A percentile compares a stretch with the other conserved stretches of the same genome.
Conservation (phyloP, 2,888 invertebrate species). For the Lissocephala sabroskyi region DNA sequence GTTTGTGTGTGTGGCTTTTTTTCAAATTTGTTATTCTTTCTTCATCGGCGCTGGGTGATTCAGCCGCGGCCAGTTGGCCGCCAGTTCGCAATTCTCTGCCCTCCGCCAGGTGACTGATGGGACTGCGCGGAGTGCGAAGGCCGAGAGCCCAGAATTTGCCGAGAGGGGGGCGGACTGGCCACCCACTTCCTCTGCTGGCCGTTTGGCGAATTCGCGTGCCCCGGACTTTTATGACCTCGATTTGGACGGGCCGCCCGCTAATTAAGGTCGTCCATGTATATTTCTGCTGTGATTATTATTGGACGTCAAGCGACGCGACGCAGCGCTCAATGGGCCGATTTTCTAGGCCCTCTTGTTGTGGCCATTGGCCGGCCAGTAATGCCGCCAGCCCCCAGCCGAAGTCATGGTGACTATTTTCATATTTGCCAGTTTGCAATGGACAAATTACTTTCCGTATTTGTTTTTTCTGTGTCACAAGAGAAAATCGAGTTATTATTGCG, state of each 20-base stretch:
- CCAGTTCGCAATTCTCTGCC: too few species aligned
- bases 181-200: too few species aligned
- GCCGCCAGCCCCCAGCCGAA: slow-evolving; percentile 34
- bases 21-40: not conserved
- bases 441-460: slow-evolving; percentile 58
- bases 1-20: slow-evolving; percentile 18
- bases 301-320: slow-evolving; percentile 6
- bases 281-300: slow-evolving; percentile 46
- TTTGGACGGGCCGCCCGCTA: slow-evolving; percentile 14
- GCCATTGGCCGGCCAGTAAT: slow-evolving; percentile 40
- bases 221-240: too few species aligned
- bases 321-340: too few species aligned
- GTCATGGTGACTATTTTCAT: slow-evolving; percentile 50
- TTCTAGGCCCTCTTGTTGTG: slow-evolving; percentile 23
- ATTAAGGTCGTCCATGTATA: slow-evolving; percentile 53
- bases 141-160: too few species aligned
- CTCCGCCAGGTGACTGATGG: too few species aligned
- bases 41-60: slow-evolving; percentile 18
- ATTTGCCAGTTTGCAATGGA: slow-evolving; percentile 10
- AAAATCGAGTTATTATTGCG: slow-evolving; percentile 57
- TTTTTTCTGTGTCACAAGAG: slow-evolving; percentile 46
- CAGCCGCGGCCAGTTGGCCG: slow-evolving; percentile 9
- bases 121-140: too few species aligned
- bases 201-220: not conserved
- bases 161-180: too few species aligned